Conservation (phyloP, 2,888 invertebrate genomes). For the Chymomyza fuscimana region DNA sequence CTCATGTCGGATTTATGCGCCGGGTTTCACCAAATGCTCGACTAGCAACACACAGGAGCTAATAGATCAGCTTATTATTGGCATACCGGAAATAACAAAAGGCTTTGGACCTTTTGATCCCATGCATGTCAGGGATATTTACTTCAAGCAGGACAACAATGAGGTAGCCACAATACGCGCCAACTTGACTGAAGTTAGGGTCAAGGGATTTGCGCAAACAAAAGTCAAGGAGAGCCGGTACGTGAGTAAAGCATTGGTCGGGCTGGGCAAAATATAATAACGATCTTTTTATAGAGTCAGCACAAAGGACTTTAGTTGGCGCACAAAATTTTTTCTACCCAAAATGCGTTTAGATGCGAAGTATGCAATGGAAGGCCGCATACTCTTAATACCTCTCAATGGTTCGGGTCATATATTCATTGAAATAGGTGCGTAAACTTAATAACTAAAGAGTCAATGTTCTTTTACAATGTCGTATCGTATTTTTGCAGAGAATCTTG, state of each 20-base stretch:
- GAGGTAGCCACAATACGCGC: slow-evolving; percentile 86
- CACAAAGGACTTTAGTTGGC: slow-evolving; percentile 84
- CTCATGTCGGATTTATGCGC: slow-evolving; percentile 84
- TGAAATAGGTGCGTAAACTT: slow-evolving; percentile 82
- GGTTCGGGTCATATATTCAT: slow-evolving; percentile 86
- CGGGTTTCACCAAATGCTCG: slow-evolving; percentile 85
- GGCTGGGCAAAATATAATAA: too few relatives aligned
- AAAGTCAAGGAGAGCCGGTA: slow-evolving; percentile 83
- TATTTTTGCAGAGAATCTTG: slow-evolving; percentile 82
- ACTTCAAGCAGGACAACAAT: slow-evolving; percentile 85
- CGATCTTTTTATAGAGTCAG: slow-evolving; percentile 81
- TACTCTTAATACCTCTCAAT: slow-evolving; percentile 84
- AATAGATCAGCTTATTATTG: slow-evolving; percentile 82
- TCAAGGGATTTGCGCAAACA: slow-evolving; percentile 84
- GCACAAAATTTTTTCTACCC: slow-evolving; percentile 83
- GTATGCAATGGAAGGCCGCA: slow-evolving; percentile 84
- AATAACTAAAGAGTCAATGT: not conserved
- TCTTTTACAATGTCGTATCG: not conserved
- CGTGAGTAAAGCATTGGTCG: slow-evolving; percentile 58
- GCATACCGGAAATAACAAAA: slow-evolving; percentile 69
- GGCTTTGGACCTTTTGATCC: slow-evolving; percentile 84
- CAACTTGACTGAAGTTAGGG: slow-evolving; percentile 84
- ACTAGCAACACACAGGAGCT: slow-evolving; percentile 81
- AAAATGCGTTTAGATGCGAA: slow-evolving; percentile 85
- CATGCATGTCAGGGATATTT: slow-evolving; percentile 83